Percentiles rank a stretch among this genome's conserved stretches.
phyloP scores from a whole-genome alignment of 2,113 vertebrate genomes.

The Chascanopsetta lugubris region DNA sequence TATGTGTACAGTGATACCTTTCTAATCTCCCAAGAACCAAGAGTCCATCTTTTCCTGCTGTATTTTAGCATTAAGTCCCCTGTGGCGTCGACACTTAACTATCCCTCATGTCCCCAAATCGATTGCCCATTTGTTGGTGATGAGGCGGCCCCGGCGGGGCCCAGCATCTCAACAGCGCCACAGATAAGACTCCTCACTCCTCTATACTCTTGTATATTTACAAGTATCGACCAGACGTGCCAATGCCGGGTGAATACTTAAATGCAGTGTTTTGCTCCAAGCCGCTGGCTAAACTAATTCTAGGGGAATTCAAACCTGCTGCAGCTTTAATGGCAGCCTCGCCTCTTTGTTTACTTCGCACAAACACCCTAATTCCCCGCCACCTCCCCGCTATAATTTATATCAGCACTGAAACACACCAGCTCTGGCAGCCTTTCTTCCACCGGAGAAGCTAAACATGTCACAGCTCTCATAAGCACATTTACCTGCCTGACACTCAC shows the following conservation, averaged over 20 bases:
- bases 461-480: conserved; percentile 60
- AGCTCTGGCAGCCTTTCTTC: conserved; percentile 38
- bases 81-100: conserved; percentile 9
- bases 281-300: not conserved
- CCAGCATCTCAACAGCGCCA: conserved; percentile 20
- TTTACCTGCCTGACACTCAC: conserved; percentile 67
- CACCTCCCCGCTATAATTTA: conserved; percentile 23
- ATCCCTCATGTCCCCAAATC: conserved; percentile 29
- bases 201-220: conserved; percentile 39
- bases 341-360: conserved; percentile 24
- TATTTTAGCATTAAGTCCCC: conserved; percentile 21
- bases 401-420: conserved; percentile 14
- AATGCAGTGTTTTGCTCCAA: conserved; percentile 9
- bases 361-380: conserved; percentile 54
- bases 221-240: conserved; percentile 49
- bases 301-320: conserved; percentile 7
- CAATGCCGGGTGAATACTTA: conserved; percentile 23
- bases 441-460: conserved; percentile 56
- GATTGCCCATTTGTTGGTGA: conserved; percentile 2
- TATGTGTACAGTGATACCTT: conserved; percentile 27
- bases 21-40: conserved; percentile 1
- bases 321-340: conserved; percentile 12
- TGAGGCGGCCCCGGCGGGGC: conserved; percentile 10
- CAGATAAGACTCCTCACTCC: conserved; percentile 36
- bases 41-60: conserved; percentile 26